These are phyloP conservation scores for Mycetomoellerius zeteki DNA, from an alignment of 1,140 invertebrate genomes.

Conservation along the genomic window DNA sequence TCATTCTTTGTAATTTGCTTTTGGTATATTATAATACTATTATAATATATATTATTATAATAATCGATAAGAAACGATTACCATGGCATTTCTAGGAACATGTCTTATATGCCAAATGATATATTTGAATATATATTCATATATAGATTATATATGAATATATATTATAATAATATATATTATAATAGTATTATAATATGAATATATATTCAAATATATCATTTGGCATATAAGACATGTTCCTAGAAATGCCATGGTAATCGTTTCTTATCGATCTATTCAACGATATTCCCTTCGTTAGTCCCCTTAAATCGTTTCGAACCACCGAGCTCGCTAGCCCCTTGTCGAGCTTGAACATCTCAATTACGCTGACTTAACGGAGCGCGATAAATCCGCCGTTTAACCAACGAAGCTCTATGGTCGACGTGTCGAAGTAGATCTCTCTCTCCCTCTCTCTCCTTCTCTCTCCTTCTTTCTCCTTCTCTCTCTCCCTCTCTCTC, in stretches of 20 bases:
- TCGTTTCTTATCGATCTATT: slow-evolving; percentile 21
- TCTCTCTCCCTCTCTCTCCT: not conserved
- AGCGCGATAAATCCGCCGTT: slow-evolving; percentile 42
- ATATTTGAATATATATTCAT: too few species aligned
- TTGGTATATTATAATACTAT: too few species aligned
- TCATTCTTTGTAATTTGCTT: too few species aligned
- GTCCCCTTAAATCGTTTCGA: slow-evolving; percentile 33
- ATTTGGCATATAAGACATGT: not conserved
- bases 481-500: not conserved
- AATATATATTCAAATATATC: not conserved
- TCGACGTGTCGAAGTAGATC: not conserved
- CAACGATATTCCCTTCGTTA: slow-evolving; percentile 24
- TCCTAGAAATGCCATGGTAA: not conserved
- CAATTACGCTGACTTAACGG: slow-evolving; percentile 53
- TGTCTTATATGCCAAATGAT: too few species aligned
- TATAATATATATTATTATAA: not conserved
- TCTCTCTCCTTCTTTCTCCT: too few species aligned
- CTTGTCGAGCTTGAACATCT: slow-evolving; percentile 37
- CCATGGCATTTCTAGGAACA: too few species aligned
- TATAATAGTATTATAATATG: not conserved
- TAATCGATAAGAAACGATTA: too few species aligned
- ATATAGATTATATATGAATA: too few species aligned
- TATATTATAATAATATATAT: too few species aligned
- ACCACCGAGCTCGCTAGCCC: not conserved
- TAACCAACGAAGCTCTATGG: not conserved